A percentile compares a stretch with the other conserved stretches of the same genome.
Evolutionary conservation across 2,797 vertebrate genomes (phyloP).

Genomic region (Enteromius paludinosus): DNA sequence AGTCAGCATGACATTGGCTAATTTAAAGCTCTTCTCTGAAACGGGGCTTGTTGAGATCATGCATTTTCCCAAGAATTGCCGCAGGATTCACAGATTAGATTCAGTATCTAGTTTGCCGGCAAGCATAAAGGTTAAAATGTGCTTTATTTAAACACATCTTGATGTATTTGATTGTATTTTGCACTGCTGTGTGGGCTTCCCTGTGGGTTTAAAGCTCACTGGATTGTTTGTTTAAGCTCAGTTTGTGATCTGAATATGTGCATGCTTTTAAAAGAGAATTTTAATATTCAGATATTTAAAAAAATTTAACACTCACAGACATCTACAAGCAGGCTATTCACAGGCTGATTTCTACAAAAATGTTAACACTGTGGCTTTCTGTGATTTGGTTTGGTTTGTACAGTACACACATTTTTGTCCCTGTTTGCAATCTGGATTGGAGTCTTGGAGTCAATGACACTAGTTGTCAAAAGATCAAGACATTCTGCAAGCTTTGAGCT

Average conservation of each 20-base stretch:
- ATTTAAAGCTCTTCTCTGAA: conserved; percentile 49
- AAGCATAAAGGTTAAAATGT: conserved; percentile 20
- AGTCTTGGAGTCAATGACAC: neutral
- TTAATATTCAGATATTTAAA: neutral
- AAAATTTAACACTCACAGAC: neutral
- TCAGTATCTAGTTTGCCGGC: neutral
- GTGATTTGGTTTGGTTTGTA: neutral
- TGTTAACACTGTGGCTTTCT: neutral
- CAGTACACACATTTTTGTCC: neutral
- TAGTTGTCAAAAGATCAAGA: neutral
- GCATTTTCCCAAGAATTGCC: conserved; percentile 42
- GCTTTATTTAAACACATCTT: conserved; percentile 16
- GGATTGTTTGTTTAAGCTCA: neutral
- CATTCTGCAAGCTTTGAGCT: neutral
- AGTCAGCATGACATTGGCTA: conserved; percentile 41
- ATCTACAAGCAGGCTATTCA: neutral
- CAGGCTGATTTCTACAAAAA: neutral
- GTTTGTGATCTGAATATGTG: neutral
- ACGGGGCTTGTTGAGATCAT: conserved; percentile 5
- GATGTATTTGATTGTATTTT: neutral
- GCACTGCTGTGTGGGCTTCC: neutral
- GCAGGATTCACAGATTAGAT: conserved; percentile 24
- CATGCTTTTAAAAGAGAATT: neutral
- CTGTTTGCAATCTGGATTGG: neutral
- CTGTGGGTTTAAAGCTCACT: neutral